Percentiles rank a stretch among this genome's conserved stretches.
Evolutionary conservation across 2,888 invertebrate genomes (phyloP).

Genomic region (Perizoma flavofasciatum): DNA sequence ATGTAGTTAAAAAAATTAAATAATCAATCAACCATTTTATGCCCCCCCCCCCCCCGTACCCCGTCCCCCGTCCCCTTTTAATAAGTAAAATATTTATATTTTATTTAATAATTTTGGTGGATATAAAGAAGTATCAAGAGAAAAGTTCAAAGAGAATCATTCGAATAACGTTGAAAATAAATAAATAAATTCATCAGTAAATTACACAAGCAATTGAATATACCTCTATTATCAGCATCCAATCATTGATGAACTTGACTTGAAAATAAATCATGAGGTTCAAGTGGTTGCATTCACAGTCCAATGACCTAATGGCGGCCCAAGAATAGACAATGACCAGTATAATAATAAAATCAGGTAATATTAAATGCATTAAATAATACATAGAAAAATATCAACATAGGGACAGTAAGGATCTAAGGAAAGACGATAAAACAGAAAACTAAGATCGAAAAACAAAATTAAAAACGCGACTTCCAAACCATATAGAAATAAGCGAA

Average conservation of each 20-base stretch:
- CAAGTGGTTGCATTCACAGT: slow-evolving; percentile 35
- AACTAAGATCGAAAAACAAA: background rate
- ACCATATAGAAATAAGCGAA: no score
- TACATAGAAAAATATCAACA: background rate
- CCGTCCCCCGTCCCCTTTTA: no score
- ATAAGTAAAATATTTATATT: no score
- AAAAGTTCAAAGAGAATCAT: slow-evolving; percentile 1
- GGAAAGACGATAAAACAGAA: background rate
- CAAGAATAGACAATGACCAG: slow-evolving; percentile 30
- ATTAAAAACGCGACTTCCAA: no score
- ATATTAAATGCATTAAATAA: slow-evolving; percentile 4
- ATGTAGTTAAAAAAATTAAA: no score
- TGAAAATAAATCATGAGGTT: slow-evolving; percentile 29
- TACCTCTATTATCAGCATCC: slow-evolving; percentile 18
- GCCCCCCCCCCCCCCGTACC: no score
- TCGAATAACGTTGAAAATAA: slow-evolving; percentile 7
- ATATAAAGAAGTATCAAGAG: no score
- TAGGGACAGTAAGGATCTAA: background rate
- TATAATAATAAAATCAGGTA: slow-evolving; percentile 7
- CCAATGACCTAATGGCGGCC: slow-evolving; percentile 30
- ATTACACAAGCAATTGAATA: slow-evolving; percentile 25
- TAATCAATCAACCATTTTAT: no score
- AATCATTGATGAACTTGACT: slow-evolving; percentile 29
- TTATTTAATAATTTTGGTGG: no score
- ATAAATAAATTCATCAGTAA: slow-evolving; percentile 14